Conservation (phyloP, 2,888 invertebrate species). For the Sinopyrophorus schimmeli region DNA sequence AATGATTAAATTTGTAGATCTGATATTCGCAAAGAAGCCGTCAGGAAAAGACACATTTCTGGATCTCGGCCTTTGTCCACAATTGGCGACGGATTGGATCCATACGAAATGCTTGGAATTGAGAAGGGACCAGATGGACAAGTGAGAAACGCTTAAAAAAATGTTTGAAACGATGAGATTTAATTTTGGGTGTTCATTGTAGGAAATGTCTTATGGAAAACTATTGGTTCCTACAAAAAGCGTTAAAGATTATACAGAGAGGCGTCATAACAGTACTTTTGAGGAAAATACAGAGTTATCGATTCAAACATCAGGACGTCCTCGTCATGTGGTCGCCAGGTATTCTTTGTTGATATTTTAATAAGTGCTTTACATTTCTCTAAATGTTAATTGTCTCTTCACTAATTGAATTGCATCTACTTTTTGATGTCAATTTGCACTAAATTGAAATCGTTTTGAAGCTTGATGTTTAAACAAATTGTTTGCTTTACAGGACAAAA, state of each 20-base stretch:
- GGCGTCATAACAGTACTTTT: constrained; percentile 50
- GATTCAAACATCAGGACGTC: constrained; percentile 6
- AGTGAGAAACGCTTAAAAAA: constrained; percentile 48
- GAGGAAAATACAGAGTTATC: constrained; percentile 41
- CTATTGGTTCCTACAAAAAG: constrained; percentile 75
- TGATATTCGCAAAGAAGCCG: constrained; percentile 41
- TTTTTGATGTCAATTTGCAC: too few species aligned
- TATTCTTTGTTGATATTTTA: constrained; percentile 37
- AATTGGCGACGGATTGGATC: constrained; percentile 81
- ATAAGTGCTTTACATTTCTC: background rate
- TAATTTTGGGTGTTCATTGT: background rate
- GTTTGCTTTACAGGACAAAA: constrained; percentile 82
- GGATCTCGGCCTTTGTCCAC: constrained; percentile 82
- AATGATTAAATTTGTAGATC: constrained; percentile 37
- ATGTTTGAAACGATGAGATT: constrained; percentile 1
- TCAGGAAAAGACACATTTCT: constrained; percentile 58
- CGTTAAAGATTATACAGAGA: constrained; percentile 55
- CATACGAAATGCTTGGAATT: constrained; percentile 82
- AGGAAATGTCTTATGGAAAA: constrained; percentile 89
- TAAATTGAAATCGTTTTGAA: too few species aligned
- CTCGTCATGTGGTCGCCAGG: constrained; percentile 62
- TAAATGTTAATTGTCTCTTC: constrained; percentile 2
- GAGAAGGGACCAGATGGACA: constrained; percentile 83
- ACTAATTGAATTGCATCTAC: too few species aligned
- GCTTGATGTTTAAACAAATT: constrained; percentile 32